Conservation (phyloP, 2,113 vertebrate genomes). For the Chelonoidis abingdonii region DNA sequence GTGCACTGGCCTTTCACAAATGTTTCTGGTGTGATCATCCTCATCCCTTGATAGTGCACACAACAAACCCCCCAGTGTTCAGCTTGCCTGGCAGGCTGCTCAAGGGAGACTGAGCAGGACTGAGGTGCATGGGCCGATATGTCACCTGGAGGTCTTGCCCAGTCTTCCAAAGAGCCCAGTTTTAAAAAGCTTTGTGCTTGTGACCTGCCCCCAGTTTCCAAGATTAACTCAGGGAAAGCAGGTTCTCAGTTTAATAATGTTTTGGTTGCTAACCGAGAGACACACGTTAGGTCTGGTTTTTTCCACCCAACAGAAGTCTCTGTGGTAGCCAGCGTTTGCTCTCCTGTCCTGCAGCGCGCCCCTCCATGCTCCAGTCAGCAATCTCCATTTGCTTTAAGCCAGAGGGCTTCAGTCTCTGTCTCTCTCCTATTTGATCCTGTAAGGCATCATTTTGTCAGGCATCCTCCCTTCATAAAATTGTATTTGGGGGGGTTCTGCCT, state of each 20-base stretch:
- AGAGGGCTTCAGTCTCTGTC: neutral
- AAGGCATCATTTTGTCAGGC: neutral
- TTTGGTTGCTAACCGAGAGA: neutral
- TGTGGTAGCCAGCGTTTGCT: neutral
- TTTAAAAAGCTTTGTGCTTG: neutral
- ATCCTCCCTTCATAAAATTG: neutral
- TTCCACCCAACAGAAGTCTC: neutral
- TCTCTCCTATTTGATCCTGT: rapidly evolving
- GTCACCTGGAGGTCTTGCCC: neutral
- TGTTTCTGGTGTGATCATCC: neutral
- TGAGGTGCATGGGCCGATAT: rapidly evolving
- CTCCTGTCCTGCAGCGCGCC: neutral
- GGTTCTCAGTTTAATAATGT: neutral
- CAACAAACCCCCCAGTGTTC: neutral
- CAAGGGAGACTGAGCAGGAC: neutral
- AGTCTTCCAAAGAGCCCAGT: neutral
- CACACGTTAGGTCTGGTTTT: neutral
- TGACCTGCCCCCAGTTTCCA: neutral
- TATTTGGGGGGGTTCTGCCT: neutral
- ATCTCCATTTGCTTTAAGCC: neutral
- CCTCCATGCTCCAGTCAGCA: neutral
- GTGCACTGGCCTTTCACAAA: neutral
- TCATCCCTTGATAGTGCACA: neutral
- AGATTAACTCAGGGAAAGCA: neutral
- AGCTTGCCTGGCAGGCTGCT: neutral